phyloP scores from a whole-genome alignment of 35 echinoderm and acorn worm genomes.

The Heliocidaris erythrogramma region DNA sequence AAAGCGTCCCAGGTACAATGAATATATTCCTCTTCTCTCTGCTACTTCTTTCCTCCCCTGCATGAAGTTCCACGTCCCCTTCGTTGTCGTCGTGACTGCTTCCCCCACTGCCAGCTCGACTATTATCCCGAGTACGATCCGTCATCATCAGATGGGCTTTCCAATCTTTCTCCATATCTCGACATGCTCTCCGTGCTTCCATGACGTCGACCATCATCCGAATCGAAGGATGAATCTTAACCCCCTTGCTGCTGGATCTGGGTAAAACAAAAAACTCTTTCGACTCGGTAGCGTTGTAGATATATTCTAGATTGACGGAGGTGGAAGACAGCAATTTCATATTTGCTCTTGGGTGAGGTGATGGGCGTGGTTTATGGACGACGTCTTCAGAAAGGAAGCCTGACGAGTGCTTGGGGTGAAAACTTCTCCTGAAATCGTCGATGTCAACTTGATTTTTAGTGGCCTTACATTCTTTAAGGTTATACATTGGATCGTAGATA shows the following conservation, averaged over 20 bases:
- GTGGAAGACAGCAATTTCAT: neutral
- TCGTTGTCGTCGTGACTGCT: neutral
- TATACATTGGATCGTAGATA: conserved; percentile 25
- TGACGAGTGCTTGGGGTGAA: neutral
- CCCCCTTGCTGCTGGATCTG: neutral
- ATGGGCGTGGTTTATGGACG: neutral
- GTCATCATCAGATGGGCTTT: conserved; percentile 11
- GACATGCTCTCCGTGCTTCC: neutral
- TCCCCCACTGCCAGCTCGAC: neutral
- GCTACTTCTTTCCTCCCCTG: neutral
- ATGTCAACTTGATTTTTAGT: conserved; percentile 1
- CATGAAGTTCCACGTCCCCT: neutral
- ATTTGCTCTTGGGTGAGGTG: neutral
- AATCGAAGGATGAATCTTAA: neutral
- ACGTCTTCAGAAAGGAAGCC: neutral
- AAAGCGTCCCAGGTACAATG: conserved; percentile 58
- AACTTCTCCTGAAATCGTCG: neutral
- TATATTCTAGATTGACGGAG: neutral
- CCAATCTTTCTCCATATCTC: conserved; percentile 16
- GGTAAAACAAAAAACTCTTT: neutral
- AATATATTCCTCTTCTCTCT: conserved; percentile 35
- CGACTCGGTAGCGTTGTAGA: conserved; percentile 5
- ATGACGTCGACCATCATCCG: neutral
- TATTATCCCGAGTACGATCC: neutral
- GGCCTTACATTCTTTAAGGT: conserved; percentile 28